Evolutionary conservation across 2,888 invertebrate species (phyloP).

Genomic region (Hydrotaea cyrtoneurina): DNA sequence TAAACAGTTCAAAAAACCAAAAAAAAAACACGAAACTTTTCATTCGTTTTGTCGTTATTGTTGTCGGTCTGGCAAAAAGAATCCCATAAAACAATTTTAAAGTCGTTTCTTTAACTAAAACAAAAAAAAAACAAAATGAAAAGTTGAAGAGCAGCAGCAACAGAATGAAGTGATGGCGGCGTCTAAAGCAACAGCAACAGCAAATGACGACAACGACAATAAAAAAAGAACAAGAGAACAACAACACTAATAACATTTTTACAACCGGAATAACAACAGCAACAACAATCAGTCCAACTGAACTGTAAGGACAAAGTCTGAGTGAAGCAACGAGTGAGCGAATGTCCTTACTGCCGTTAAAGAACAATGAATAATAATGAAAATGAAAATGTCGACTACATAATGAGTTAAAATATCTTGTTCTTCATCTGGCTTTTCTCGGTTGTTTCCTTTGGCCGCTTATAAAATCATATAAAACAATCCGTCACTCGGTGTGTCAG

Average conservation of each 20-base stretch:
- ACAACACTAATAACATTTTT: constrained; percentile 11
- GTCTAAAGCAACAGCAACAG: neutral
- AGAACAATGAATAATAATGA: constrained; percentile 46
- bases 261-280: neutral
- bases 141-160: constrained; percentile 13
- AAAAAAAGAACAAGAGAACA: constrained; percentile 1
- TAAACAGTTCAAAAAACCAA: too few species aligned
- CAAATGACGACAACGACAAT: neutral
- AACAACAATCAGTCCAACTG: neutral
- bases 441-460: constrained; percentile 4
- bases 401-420: constrained; percentile 32
- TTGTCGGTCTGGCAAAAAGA: neutral
- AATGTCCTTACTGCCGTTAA: constrained; percentile 4
- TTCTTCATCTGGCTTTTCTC: neutral
- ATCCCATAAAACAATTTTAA: constrained; percentile 12
- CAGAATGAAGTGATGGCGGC: neutral
- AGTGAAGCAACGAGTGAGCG: neutral
- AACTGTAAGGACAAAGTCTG: neutral
- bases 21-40: constrained; percentile 47
- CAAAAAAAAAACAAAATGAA: constrained; percentile 7
- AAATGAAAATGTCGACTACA: constrained; percentile 51
- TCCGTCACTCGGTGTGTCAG: too few species aligned
- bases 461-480: constrained; percentile 12
- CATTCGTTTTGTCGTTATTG: neutral
- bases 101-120: neutral